Base-by-base conservation (phyloP, 2,797 vertebrate species). In the Bucorvus abyssinicus region DNA sequence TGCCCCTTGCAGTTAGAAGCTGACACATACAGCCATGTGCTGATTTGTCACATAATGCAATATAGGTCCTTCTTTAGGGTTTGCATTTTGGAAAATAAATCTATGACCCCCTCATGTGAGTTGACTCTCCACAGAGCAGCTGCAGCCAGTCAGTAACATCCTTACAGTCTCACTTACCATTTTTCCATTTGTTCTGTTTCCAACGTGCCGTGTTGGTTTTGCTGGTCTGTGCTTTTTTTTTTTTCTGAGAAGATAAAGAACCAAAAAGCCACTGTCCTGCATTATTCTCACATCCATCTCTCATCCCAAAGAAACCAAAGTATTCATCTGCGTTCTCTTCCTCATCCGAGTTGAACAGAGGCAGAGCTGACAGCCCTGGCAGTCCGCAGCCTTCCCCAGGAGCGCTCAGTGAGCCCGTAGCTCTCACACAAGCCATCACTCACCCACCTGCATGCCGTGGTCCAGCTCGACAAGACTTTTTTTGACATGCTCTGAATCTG, bases 281-380 rank as follows among this genome's bases (percentile, higher is more conserved):
- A 23, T 29, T n/a, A 19, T 57, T 16, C 45, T 49, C 3, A 1
- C 53, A 26, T 38, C 71, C 53, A 29, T 11, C 47, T 49, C 52
- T 38, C 32, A 9, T 44, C 40, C 55, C 29, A 42, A 60, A 55
- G 53, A 53, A 55, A 44, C 10, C 3, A 2, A 60, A 70, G 53
- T 29, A 23, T 36, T 77, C 50, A 14, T 52, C 12, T 45, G 32
- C 2, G 0, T 27, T 45, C 63, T 55, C 14, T 4, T 27, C 30
- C 19, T 53, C 8, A 4, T 4, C 30, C 0, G 0, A 23, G 20
- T 13, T 3, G 8, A 44, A 7, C 32, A 21, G 38, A 44, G 68
- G 38, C 38, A 53, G 81, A 23, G 67, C 52, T 40, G n/a, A 3
- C 17, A 64, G 65, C 56, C 40, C 45, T 73, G 6, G 2, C 5